phyloP scores from a whole-genome alignment of 2,113 vertebrate species.

The Lepidothrix coronata region DNA sequence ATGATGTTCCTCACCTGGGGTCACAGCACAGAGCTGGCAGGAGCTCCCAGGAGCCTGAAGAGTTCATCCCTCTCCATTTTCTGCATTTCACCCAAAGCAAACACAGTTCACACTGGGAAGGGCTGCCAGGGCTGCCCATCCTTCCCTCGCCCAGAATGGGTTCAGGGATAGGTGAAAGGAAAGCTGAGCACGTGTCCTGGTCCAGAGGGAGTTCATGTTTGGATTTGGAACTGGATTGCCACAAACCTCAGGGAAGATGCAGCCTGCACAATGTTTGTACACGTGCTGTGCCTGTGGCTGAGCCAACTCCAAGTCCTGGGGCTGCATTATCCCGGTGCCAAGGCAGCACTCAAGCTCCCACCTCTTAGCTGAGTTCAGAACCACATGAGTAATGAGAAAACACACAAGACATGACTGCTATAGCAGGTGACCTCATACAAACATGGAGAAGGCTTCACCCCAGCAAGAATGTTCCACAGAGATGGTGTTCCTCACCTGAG shows the following conservation, averaged over 20 bases:
- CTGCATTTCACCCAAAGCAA: not conserved
- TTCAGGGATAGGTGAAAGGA: not conserved
- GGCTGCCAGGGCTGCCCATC: not conserved
- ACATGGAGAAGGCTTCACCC: not conserved
- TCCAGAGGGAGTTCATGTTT: not conserved
- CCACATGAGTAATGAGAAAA: not conserved
- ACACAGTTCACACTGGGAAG: not conserved
- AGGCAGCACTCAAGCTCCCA: not conserved
- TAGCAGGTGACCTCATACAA: not conserved
- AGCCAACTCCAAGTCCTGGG: not conserved
- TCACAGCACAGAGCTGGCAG: not conserved
- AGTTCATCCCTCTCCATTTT: not conserved
- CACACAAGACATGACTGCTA: not conserved
- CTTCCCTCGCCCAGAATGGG: not conserved
- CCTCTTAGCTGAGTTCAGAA: not conserved
- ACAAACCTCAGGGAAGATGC: not conserved
- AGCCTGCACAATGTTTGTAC: not conserved
- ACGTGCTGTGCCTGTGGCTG: accelerated
- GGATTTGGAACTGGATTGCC: not conserved
- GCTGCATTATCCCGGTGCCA: not conserved
- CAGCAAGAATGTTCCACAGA: not conserved
- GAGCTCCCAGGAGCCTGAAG: not conserved
- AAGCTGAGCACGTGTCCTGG: not conserved
- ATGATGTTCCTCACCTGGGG: not conserved
- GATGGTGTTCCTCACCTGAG: not conserved